Evolutionary conservation across 2,888 invertebrate genomes (phyloP).

Genomic region (Eupithecia inturbata): DNA sequence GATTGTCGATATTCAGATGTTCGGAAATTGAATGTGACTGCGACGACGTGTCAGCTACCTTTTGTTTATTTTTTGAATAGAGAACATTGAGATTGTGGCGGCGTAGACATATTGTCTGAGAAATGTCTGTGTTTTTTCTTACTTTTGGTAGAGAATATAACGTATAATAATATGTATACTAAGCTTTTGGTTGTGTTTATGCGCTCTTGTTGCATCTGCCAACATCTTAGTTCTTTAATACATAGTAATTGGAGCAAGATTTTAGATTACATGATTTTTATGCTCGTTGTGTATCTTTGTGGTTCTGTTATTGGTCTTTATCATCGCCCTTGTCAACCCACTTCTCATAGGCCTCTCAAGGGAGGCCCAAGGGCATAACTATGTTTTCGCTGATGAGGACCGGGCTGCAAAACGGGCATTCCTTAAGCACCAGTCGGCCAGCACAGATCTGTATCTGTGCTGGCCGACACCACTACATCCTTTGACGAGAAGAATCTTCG

Average conservation of each 20-base stretch:
- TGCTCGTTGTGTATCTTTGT: background rate
- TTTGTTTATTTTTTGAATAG: conserved; percentile 17
- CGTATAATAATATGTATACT: too few species aligned
- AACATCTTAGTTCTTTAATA: background rate
- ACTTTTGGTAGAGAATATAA: too few species aligned
- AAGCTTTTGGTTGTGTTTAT: too few species aligned
- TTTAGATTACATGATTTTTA: background rate
- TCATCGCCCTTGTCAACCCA: background rate
- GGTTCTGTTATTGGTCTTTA: background rate
- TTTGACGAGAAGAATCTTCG: too few species aligned
- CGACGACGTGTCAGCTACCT: conserved; percentile 27
- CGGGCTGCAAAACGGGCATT: background rate
- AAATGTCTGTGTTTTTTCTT: background rate
- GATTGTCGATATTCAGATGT: conserved; percentile 41
- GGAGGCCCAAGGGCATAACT: too few species aligned
- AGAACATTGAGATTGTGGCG: conserved; percentile 2
- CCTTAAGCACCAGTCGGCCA: background rate
- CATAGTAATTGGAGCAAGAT: background rate
- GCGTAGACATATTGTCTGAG: background rate
- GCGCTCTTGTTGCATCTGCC: background rate
- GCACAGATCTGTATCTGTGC: too few species aligned
- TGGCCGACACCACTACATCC: too few species aligned
- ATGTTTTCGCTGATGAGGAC: background rate
- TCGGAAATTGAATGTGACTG: conserved; percentile 30
- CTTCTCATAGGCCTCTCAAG: too few species aligned